Base-by-base conservation (phyloP, 1,140 invertebrate genomes). In the Hormaphis cornu region DNA sequence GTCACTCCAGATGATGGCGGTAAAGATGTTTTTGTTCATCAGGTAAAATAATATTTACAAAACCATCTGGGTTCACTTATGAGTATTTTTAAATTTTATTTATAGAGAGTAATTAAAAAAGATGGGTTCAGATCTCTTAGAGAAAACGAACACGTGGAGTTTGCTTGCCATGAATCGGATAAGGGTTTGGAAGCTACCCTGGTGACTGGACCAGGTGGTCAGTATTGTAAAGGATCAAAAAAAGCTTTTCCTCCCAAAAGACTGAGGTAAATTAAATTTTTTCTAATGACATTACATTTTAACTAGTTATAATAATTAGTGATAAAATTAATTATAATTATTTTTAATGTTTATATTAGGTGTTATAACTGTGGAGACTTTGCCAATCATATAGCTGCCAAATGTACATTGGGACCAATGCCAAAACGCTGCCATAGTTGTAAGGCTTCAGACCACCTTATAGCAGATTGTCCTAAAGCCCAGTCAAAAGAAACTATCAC, bases 341-440 rank as follows among this genome's bases (percentile, higher is more conserved):
- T 61, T 22, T 33, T 16, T 6, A 22, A 48, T 30, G 24, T 46
- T 48, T 59, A 5, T 69, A 70, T 79, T 81, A 91, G 91, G 75
- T 93, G 90, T 79, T 94, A 93, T 78, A 93, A 94, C 77, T 93
- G 91, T 76, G 91, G 91, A 7, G 90, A 93, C 77, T 91, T 93
- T 77, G 87, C 89, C 30, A 93, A 92, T 79, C 91, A 94, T 78
- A 88, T 93, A 76, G 91, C 91, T 24, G 87, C 89, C 46, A 91
- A 92, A 77, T 94, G 91, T 78, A 85, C 84, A 69, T 80, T 89
- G 76, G 90, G 89, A 16, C 90, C 91, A 69, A 86, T 91, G 80
- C 90, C 91, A 74, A 94, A 93, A 80, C 82, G 89, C 74, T 94
- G 91, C 78, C 90, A 94, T 78, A 85, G 87, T 76, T 94, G 91